These are phyloP conservation scores for Discoglossus pictus DNA, from an alignment of 2,797 vertebrate species.

Conservation along the genomic window DNA sequence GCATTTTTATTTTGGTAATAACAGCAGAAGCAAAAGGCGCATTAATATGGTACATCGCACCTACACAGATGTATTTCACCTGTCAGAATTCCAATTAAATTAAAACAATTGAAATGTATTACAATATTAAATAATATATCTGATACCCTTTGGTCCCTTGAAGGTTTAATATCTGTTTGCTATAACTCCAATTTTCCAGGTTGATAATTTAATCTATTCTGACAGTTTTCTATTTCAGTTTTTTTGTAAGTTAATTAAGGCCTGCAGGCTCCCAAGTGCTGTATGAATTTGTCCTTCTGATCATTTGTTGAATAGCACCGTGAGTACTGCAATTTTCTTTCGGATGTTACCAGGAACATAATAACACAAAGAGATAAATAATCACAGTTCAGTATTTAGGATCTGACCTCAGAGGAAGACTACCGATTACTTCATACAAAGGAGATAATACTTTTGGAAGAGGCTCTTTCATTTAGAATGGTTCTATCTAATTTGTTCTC, in stretches of 20 bases:
- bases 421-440: slow-evolving; percentile 32
- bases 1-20: no score
- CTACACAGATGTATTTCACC: no score
- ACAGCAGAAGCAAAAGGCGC: no score
- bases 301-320: background rate
- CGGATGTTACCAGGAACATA: slow-evolving; percentile 9
- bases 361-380: slow-evolving; percentile 25
- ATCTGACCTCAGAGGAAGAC: slow-evolving; percentile 33
- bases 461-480: slow-evolving; percentile 8
- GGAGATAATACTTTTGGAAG: slow-evolving; percentile 15
- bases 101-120: no score
- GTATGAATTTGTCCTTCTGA: background rate
- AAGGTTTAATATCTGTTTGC: no score
- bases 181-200: no score
- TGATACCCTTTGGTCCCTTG: no score
- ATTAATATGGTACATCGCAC: no score
- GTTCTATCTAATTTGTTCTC: slow-evolving; percentile 17
- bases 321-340: slow-evolving; percentile 6
- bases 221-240: background rate
- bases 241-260: slow-evolving; percentile 4
- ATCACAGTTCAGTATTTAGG: slow-evolving; percentile 12
- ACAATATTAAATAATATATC: no score
- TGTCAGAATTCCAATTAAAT: no score
- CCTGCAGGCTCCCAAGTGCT: background rate
- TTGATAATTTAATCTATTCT: no score